Conservation (phyloP, 2,888 invertebrate genomes). For the Octodonta nipae region DNA sequence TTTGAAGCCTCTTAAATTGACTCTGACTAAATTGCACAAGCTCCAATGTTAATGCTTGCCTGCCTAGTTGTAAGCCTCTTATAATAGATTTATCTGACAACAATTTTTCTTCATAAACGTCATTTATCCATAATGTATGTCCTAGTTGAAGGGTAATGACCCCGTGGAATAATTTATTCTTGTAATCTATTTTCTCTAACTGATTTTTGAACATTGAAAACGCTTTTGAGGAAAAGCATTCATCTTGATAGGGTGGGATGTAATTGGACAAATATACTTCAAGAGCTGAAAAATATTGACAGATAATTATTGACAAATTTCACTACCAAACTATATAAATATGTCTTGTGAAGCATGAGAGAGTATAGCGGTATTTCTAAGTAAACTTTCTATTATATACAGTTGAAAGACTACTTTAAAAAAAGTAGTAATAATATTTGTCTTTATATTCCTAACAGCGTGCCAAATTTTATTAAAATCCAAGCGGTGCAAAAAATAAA, state of each 20-base stretch:
- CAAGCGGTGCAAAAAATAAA: too few relatives aligned
- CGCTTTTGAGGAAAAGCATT: constrained; percentile 19
- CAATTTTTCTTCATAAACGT: constrained; percentile 43
- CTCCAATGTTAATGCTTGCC: constrained; percentile 37
- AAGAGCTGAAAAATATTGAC: constrained; percentile 20
- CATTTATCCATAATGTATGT: constrained; percentile 50
- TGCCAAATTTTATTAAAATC: too few relatives aligned
- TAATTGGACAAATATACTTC: constrained; percentile 25
- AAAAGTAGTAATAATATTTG: too few relatives aligned
- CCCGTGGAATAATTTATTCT: constrained; percentile 29
- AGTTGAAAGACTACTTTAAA: too few relatives aligned
- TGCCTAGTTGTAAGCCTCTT: constrained; percentile 40
- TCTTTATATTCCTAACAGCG: too few relatives aligned
- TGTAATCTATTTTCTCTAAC: constrained; percentile 17
- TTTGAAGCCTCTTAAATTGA: constrained; percentile 34
- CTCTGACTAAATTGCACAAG: constrained; percentile 24
- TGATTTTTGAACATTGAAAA: constrained; percentile 10
- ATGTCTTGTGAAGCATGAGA: too few relatives aligned
- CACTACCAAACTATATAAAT: too few relatives aligned
- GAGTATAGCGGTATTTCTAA: too few relatives aligned
- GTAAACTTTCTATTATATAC: too few relatives aligned
- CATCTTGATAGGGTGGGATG: constrained; percentile 27
- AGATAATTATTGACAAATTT: too few relatives aligned
- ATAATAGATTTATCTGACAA: constrained; percentile 39
- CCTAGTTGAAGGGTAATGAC: constrained; percentile 45